Evolutionary conservation across 2,113 vertebrate genomes (phyloP).

Genomic region (Ranitomeya imitator): DNA sequence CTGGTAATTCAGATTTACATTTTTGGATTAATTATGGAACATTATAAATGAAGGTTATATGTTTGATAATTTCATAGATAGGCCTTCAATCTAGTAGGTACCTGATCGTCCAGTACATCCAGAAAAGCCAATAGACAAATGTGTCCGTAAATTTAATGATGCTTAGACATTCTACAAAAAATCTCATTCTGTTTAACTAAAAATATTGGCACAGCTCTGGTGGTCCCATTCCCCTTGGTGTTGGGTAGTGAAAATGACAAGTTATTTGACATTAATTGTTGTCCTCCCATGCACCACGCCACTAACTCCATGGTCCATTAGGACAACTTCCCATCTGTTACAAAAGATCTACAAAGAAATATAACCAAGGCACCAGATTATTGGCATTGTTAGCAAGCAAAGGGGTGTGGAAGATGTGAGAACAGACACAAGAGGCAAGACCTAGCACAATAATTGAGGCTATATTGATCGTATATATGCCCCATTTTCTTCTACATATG

Average conservation of each 20-base stretch:
- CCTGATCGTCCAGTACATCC: not conserved
- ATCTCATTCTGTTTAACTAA: not conserved
- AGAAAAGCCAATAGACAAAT: not conserved
- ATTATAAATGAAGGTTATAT: not conserved
- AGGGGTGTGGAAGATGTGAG: no score
- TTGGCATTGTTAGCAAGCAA: no score
- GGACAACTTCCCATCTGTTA: no score
- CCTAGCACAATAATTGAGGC: not conserved
- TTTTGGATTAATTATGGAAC: not conserved
- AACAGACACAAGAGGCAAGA: not conserved
- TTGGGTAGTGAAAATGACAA: not conserved
- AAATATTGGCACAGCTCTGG: not conserved
- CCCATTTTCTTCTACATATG: not conserved
- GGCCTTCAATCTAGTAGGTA: not conserved
- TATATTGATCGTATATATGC: no score
- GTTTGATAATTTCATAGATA: not conserved
- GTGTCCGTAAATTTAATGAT: not conserved
- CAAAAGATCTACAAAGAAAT: no score
- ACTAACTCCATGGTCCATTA: no score
- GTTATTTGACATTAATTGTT: no score
- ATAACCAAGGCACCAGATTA: no score
- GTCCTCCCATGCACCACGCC: no score
- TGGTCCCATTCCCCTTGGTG: not conserved
- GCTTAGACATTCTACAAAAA: not conserved
- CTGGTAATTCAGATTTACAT: conserved; percentile 76